Base-by-base conservation (phyloP, 2,113 vertebrate species). In the Mesocricetus auratus region DNA sequence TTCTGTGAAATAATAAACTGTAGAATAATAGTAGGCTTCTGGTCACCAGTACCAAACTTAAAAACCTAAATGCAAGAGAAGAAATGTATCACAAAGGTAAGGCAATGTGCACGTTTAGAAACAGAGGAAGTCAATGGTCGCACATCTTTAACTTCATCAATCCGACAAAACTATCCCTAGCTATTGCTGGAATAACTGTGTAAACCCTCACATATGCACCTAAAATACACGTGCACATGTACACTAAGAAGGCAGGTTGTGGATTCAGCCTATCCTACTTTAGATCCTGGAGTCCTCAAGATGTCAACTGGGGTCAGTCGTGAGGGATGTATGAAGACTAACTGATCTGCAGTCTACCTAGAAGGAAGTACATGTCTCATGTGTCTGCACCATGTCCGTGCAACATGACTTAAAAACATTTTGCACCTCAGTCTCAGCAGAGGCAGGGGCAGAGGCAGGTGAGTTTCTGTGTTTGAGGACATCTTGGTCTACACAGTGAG, bases 1-100 rank as follows among this genome's bases (percentile, higher is more conserved):
- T 94, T 83, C 24, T 74, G 77, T 93, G 87, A 29, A 66, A 87
- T 62, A 93, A 94, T 50, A 74, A 91, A 75, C 5, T 89, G 39
- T 50, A 69, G 21, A 89, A 66, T 56, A 16, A 33, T 79, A 88
- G 74, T 47, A 92, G 22, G 19, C 69, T 96, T 90, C 45, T 86
- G n/a, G 53, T 50, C 58, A 74, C 85, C n/a, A 66, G 45, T 69
- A 53, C 56, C 47, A 78, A 86, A 58, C 68, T 64, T 56, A 56
- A 96, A 96, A 90, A 73, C 24, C 1, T 39, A 90, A 94, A 93
- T 47, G 58, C 58, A 95, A 94, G 17, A 89, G 60, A 77, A 92
- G 26, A 93, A 78, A 94, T 53, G 12, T 86, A 78, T 66, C 6
- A 79, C 47, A 94, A 88, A 31, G 17, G 62, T 73, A 73, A 94